phyloP scores from a whole-genome alignment of 1,140 invertebrate species.

The Colletes latitarsis region DNA sequence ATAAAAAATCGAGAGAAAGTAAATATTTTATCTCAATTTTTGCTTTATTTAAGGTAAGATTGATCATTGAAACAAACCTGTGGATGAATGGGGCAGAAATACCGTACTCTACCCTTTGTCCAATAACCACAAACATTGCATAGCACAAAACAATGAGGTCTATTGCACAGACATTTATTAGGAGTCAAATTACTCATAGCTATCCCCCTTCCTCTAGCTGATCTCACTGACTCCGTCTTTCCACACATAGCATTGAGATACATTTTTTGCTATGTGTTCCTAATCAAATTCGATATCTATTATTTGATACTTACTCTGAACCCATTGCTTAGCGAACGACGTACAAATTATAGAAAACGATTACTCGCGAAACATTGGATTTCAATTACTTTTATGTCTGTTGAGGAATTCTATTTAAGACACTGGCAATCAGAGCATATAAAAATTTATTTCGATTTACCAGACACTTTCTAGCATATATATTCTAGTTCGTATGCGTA shows the following conservation, averaged over 20 bases:
- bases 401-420: not conserved
- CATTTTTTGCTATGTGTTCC: not conserved
- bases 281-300: not conserved
- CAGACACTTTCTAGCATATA: conserved; percentile 7
- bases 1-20: not conserved
- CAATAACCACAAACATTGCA: conserved; percentile 61
- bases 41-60: conserved; percentile 9
- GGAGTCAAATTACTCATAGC: not conserved
- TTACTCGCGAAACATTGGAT: not conserved
- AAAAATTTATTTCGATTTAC: not conserved
- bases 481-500: not conserved
- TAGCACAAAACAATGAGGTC: conserved; percentile 38
- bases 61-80: conserved; percentile 34
- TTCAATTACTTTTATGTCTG: not conserved
- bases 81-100: conserved; percentile 57
- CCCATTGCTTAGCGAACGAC: not conserved
- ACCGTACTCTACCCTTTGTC: conserved; percentile 52
- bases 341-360: not conserved
- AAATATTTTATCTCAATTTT: not conserved
- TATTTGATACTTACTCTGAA: not conserved
- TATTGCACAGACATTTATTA: conserved; percentile 44
- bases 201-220: conserved; percentile 14
- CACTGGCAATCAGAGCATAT: not conserved
- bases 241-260: too few species aligned
- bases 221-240: not conserved